A percentile compares a stretch with the other conserved stretches of the same genome.
These are phyloP conservation scores for Sycophaga agraensis DNA, from an alignment of 1,140 invertebrate genomes.

Conservation along the genomic window DNA sequence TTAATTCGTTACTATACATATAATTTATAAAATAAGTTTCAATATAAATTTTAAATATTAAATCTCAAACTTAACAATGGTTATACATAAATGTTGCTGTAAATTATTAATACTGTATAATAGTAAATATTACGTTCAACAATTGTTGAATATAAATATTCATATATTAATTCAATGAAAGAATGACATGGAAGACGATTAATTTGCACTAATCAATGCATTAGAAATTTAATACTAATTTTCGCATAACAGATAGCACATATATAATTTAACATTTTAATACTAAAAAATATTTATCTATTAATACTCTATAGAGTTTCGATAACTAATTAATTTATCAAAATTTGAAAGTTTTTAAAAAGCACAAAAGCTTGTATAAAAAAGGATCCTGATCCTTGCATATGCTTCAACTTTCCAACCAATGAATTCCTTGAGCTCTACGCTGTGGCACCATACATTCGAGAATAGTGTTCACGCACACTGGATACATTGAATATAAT, in stretches of 20 bases:
- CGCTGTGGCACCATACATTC: conserved; percentile 49
- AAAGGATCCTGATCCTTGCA: background rate
- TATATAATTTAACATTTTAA: too few relatives aligned
- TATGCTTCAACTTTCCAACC: conserved; percentile 15
- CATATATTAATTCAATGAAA: background rate
- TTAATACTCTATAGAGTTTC: conserved; percentile 8
- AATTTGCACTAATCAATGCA: background rate
- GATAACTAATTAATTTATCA: background rate
- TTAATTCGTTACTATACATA: too few relatives aligned
- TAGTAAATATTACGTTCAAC: background rate
- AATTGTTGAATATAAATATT: too few relatives aligned
- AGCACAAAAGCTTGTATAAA: conserved; percentile 1
- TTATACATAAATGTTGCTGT: background rate
- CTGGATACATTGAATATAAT: conserved; percentile 47
- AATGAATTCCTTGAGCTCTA: conserved; percentile 12
- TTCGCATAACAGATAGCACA: too few relatives aligned
- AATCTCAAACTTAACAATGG: background rate
- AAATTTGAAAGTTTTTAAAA: background rate
- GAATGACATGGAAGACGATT: conserved; percentile 5
- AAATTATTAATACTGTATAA: background rate
- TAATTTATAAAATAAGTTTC: background rate
- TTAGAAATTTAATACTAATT: too few relatives aligned
- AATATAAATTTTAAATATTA: conserved; percentile 3
- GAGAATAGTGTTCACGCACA: conserved; percentile 51
- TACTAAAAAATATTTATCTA: too few relatives aligned